A percentile compares a stretch with the other conserved stretches of the same genome.
These are phyloP conservation scores for Hemicordylus capensis DNA, from an alignment of 2,113 vertebrate genomes.

Conservation along the genomic window DNA sequence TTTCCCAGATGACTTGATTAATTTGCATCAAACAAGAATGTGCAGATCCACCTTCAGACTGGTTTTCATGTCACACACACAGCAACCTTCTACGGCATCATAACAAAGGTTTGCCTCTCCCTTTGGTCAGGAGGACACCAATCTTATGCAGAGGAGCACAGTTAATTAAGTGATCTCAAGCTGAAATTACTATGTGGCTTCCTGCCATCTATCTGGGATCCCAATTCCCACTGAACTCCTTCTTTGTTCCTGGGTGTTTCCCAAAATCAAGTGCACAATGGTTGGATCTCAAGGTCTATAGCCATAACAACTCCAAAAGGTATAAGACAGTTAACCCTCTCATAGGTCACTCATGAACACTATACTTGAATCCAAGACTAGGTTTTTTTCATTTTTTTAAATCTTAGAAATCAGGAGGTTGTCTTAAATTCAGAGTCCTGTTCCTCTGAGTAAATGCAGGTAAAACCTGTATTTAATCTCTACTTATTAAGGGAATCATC, in stretches of 20 bases:
- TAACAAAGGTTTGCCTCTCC: too few relatives aligned
- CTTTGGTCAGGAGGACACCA: too few relatives aligned
- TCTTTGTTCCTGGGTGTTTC: not conserved
- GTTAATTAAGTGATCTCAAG: not conserved
- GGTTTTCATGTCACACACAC: not conserved
- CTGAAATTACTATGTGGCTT: not conserved
- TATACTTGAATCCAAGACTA: too few relatives aligned
- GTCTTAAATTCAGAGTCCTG: too few relatives aligned
- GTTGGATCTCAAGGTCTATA: not conserved
- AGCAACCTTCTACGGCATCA: not conserved
- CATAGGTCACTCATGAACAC: not conserved
- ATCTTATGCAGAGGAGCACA: too few relatives aligned
- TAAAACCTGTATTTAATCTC: too few relatives aligned
- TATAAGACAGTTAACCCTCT: not conserved
- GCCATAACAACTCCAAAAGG: not conserved
- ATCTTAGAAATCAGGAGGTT: too few relatives aligned
- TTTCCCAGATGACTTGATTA: not conserved
- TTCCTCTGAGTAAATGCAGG: too few relatives aligned
- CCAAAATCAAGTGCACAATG: not conserved
- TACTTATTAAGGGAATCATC: too few relatives aligned
- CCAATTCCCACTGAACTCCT: not conserved
- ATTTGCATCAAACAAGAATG: not conserved
- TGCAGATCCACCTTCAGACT: not conserved
- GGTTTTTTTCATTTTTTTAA: too few relatives aligned
- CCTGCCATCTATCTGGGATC: not conserved